These are phyloP conservation scores for Microchirus variegatus DNA, from an alignment of 2,797 vertebrate species.

Conservation along the genomic window DNA sequence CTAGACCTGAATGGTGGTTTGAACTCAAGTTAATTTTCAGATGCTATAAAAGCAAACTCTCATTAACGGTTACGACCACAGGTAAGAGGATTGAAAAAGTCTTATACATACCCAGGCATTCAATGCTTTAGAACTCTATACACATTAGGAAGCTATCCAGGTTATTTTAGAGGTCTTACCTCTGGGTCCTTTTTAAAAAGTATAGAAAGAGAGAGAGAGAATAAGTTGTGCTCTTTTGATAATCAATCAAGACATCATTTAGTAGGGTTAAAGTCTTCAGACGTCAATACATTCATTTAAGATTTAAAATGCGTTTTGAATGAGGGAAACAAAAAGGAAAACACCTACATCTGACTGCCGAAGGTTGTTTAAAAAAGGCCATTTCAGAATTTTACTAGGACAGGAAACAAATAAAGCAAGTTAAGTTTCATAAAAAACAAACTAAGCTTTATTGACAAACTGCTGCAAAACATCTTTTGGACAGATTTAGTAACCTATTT, in stretches of 20 bases:
- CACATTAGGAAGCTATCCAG: conserved; percentile 88
- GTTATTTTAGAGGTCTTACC: conserved; percentile 90
- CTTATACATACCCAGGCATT: conserved; percentile 88
- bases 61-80: conserved; percentile 85
- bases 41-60: conserved; percentile 82
- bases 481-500: conserved; percentile 99
- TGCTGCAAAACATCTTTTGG: conserved; percentile 97
- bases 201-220: conserved; percentile 89
- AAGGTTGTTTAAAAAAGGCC: conserved; percentile 87
- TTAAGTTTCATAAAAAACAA: conserved; percentile 99
- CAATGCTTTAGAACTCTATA: conserved; percentile 87
- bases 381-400: conserved; percentile 89
- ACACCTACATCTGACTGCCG: conserved; percentile 86
- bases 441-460: conserved; percentile 99
- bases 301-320: conserved; percentile 86
- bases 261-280: conserved; percentile 82
- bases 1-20: conserved; percentile 93
- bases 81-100: conserved; percentile 88
- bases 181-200: conserved; percentile 90
- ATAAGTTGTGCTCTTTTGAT: conserved; percentile 87
- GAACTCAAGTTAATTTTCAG: conserved; percentile 92
- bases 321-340: conserved; percentile 84
- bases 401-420: conserved; percentile 94
- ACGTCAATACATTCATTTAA: conserved; percentile 87
- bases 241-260: conserved; percentile 86